Percentiles rank a stretch among this genome's conserved stretches.
phyloP scores from a whole-genome alignment of 1,140 invertebrate genomes.

The Aricia agestis region DNA sequence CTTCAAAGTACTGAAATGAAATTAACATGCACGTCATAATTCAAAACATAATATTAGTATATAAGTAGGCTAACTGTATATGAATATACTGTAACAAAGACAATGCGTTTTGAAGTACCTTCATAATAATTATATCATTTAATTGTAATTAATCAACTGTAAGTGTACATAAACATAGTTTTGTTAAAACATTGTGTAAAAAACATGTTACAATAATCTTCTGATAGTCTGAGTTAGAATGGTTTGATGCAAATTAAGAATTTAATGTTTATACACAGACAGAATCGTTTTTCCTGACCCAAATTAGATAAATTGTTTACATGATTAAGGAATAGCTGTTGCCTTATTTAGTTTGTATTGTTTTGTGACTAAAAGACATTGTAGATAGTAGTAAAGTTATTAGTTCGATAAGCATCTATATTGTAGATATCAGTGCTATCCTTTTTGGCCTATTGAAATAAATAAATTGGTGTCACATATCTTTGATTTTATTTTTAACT shows the following conservation, averaged over 20 bases:
- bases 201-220: neutral
- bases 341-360: constrained; percentile 75
- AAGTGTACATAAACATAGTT: constrained; percentile 13
- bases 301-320: constrained; percentile 54
- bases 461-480: constrained; percentile 72
- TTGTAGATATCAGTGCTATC: constrained; percentile 73
- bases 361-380: constrained; percentile 73
- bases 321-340: constrained; percentile 70
- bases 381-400: constrained; percentile 63
- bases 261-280: neutral
- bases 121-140: neutral
- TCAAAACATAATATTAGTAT: neutral
- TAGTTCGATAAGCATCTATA: constrained; percentile 71
- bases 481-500: constrained; percentile 23
- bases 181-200: constrained; percentile 10
- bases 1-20: neutral
- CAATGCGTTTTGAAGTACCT: constrained; percentile 3
- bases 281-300: constrained; percentile 39
- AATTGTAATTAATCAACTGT: neutral
- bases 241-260: neutral
- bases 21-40: neutral
- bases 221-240: neutral
- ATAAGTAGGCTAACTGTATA: neutral
- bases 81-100: neutral
- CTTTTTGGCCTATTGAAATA: constrained; percentile 74